These are phyloP conservation scores for Megaustenia siamemsis DNA, from an alignment of 2,888 invertebrate species.

Conservation along the genomic window DNA sequence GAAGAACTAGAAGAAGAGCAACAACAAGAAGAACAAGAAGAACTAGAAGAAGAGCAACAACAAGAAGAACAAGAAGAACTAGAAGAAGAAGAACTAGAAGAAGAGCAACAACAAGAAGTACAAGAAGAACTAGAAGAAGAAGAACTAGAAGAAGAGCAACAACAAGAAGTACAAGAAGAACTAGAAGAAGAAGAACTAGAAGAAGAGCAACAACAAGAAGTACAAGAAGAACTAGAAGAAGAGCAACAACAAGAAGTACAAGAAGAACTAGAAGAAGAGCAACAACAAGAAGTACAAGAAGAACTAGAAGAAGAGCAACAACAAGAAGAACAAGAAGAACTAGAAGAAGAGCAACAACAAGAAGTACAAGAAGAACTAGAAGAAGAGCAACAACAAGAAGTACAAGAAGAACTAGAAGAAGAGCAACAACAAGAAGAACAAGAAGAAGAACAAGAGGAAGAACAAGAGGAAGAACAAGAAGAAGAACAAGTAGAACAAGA, in stretches of 20 bases:
- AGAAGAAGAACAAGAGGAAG: too few species aligned
- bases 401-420: too few species aligned
- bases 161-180: neutral
- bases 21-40: too few species aligned
- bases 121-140: too few species aligned
- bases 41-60: too few species aligned
- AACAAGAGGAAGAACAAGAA: too few species aligned
- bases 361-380: neutral
- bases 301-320: neutral
- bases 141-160: too few species aligned
- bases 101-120: too few species aligned
- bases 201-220: conserved; percentile 2
- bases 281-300: neutral
- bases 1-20: too few species aligned
- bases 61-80: too few species aligned
- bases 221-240: conserved; percentile 21
- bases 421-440: too few species aligned
- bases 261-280: neutral
- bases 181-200: neutral
- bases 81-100: too few species aligned
- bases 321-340: neutral
- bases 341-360: neutral
- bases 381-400: neutral
- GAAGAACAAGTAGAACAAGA: neutral
- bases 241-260: neutral